Evolutionary conservation across 1,140 invertebrate genomes (phyloP).

Genomic region (Colletes gigas): DNA sequence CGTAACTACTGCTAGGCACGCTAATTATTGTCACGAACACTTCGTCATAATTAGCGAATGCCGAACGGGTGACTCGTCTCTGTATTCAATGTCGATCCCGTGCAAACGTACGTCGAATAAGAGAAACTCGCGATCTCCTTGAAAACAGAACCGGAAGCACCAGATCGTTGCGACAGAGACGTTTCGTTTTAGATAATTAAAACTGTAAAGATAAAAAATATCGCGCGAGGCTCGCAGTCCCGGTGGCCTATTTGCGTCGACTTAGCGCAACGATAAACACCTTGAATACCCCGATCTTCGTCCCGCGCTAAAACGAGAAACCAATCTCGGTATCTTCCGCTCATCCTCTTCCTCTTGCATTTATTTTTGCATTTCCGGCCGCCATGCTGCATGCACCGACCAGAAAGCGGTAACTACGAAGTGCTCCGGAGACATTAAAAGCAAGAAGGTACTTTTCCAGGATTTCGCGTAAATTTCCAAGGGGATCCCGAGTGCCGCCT

Average conservation of each 20-base stretch:
- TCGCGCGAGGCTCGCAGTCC: too few species aligned
- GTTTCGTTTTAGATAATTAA: too few species aligned
- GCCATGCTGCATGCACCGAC: background rate
- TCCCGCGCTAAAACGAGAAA: too few species aligned
- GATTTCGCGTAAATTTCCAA: slow-evolving; percentile 17
- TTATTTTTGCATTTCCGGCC: background rate
- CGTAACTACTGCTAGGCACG: background rate
- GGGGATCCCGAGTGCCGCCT: background rate
- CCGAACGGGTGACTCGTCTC: background rate
- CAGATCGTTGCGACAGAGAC: too few species aligned
- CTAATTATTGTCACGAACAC: slow-evolving; percentile 3
- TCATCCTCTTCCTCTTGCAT: background rate
- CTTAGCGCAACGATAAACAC: background rate
- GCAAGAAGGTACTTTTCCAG: slow-evolving; percentile 24
- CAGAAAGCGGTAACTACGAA: background rate
- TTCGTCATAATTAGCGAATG: background rate
- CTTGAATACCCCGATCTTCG: too few species aligned
- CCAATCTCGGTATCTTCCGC: background rate
- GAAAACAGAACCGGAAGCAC: background rate
- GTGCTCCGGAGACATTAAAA: slow-evolving; percentile 1
- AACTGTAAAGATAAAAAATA: too few species aligned
- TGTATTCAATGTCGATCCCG: background rate
- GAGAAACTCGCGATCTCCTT: background rate
- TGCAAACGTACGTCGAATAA: too few species aligned
- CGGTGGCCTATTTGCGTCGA: background rate